Base-by-base conservation (phyloP, 2,113 vertebrate species). In the Callorhinus ursinus region DNA sequence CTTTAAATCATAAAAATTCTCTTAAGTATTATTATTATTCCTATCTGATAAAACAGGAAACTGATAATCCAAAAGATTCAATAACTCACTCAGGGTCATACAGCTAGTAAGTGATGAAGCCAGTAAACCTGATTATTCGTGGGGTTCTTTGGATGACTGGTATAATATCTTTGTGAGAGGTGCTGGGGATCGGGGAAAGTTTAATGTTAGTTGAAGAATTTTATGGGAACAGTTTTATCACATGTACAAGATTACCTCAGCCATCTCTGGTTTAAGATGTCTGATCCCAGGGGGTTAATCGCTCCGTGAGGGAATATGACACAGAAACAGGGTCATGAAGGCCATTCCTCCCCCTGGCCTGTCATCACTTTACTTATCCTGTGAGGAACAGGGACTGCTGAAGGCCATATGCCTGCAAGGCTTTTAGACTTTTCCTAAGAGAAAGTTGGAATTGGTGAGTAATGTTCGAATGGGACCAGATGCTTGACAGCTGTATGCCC, bases 401-500 rank as follows among this genome's bases (percentile, higher is more conserved):
- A 88, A 61, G 83, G 39, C 92, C 36, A 15, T 36, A 18, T 57
- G 67, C 74, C 83, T 90, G 51, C 13, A 69, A 95, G 57, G 67
- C 67, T 81, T 88, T 95, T 69, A 84, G 91, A 80, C 42, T 42
- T 85, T 90, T 81, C 89, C 67, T 80, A 33, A 80, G 82, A 94
- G 74, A 16, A 95, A 71, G 67, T 4, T 53, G 83, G 67, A 86
- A 49, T 53, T 2, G 57, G 51, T 74, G 87, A 69, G 28, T 82
- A 36, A 24, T 36, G 21, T 74, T 33, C 77, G 69, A 92, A 42
- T 31, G 93, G 67, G 33, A 85, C 14, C 81, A 65, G 92, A 67
- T 90, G 61, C n/a, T n/a, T 7, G 1, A 9, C 46, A 97, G 89
- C 90, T 92, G 87, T 81, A 59, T 57, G 55, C 14, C 55, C 42